A percentile compares a stretch with the other conserved stretches of the same genome.
Conservation (phyloP, 2,888 invertebrate species). For the Dynastes grantii region DNA sequence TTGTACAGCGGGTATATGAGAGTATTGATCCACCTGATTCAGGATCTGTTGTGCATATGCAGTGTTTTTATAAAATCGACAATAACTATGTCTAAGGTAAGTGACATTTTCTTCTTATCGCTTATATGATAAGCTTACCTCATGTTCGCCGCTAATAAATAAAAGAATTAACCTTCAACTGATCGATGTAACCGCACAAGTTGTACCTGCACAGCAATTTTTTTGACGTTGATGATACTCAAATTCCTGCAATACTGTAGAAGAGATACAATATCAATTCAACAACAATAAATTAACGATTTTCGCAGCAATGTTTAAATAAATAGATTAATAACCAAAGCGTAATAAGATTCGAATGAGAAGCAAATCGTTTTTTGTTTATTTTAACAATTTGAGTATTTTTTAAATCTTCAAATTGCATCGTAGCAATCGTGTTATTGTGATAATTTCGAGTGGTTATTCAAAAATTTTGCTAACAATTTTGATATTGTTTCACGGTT, state of each 20-base stretch:
- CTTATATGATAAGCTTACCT: constrained; percentile 4
- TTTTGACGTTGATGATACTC: not conserved
- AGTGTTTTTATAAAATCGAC: constrained; percentile 49
- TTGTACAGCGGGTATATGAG: constrained; percentile 42
- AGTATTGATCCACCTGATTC: constrained; percentile 57
- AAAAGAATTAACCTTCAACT: not conserved
- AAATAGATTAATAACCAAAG: too few relatives aligned
- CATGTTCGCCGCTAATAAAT: not conserved
- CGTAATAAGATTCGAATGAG: too few relatives aligned
- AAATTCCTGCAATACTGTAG: not conserved
- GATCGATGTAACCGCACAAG: not conserved
- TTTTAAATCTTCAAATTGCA: too few relatives aligned
- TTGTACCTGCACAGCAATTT: not conserved
- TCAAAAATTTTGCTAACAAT: too few relatives aligned
- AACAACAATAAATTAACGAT: too few relatives aligned
- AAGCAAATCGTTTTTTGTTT: too few relatives aligned
- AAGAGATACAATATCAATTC: too few relatives aligned
- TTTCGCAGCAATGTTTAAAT: too few relatives aligned
- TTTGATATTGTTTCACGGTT: too few relatives aligned
- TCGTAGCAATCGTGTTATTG: too few relatives aligned
- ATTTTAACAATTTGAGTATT: too few relatives aligned
- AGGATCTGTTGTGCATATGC: constrained; percentile 50
- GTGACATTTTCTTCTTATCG: constrained; percentile 22
- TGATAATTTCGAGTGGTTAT: too few relatives aligned
- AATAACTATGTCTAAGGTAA: constrained; percentile 56